Base-by-base conservation (phyloP, 2,797 vertebrate genomes). In the Spheniscus humboldti region DNA sequence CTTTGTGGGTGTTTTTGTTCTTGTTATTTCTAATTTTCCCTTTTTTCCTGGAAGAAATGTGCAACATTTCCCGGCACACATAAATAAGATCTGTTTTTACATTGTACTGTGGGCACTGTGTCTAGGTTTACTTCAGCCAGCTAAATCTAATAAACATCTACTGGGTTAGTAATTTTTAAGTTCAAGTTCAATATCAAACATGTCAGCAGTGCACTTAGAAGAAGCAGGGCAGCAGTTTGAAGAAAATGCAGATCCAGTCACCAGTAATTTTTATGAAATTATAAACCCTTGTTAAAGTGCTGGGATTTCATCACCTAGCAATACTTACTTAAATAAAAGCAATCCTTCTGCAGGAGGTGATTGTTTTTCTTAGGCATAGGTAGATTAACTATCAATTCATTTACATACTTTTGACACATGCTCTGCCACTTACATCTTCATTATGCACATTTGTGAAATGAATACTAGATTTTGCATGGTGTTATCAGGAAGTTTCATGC, bases 131-230 rank as follows among this genome's bases (percentile, higher is more conserved):
- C 96, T 97, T 97, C 96, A 96, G 92, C 62, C 73, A 78, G 48
- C 74, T 95, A 97, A 97, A 98, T 97, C 96, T 97, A 98, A 98
- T 97, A 97, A 97, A 88, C 94, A 96, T 97, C 97, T 97, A 96
- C 94, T 94, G 95, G 87, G 95, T 97, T 83, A 96, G 97, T 48
- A 96, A 97, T 97, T 97, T 97, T 96, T 95, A 97, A 94, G 94
- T 95, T 97, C 95, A 96, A 97, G 94, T 96, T 97, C 94, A 95
- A 92, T 96, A 97, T 97, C 96, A 98, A 97, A 96, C 71, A 94
- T 97, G 97, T 97, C 97, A 97, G 97, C 87, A 74, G 94, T 93
- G 94, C 94, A 97, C 95, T 96, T 96, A 96, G 90, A 95, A 94
- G 94, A 95, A 96, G 86, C 93, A 96, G 89, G 68, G 92, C 90